Base-by-base conservation (phyloP, 2,113 vertebrate genomes). In the Bubo blakistoni region DNA sequence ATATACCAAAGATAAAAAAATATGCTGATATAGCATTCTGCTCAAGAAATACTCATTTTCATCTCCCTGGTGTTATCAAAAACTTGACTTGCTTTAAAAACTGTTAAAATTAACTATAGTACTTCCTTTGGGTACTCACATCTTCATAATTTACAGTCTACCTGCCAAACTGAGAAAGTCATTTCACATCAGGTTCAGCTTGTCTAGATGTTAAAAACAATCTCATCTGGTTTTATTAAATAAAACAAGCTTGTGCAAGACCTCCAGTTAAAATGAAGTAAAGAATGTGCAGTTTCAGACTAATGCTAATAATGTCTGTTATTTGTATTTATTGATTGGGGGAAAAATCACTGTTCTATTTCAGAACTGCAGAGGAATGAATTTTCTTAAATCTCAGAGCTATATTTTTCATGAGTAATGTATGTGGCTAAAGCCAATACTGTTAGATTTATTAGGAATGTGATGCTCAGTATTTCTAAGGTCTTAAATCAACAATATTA, bases 401-500 rank as follows among this genome's bases (percentile, higher is more conserved):
- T 61, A 7, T 93, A 70, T 82, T 94, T 95, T 92, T 88, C 73
- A 52, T 76, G 47, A 86, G 25, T 46, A 86, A 77, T 83, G 13
- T 20, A 46, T 27, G 6, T 44, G 25, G 32, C 81, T 88, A 59
- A 83, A 91, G 47, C 52, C 27, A 83, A 74, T 88, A 57, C 19
- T n/a, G 11, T 54, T 82, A 70, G 49, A 92, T 86, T 92, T 86
- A 92, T 93, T 88, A 94, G 11, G 46, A 84, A 72, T 69, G n/a
- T 46, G 19, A 66, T 92, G 67, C n/a, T 90, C 18, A 54, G 30
- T 92, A 59, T 84, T 94, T 89, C 78, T 63, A 78, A 76, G 77
- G 95, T 65, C 5, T 91, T 93, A 93, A 94, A 94, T 85, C 81
- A 86, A 81, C 7, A 3, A 55, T 81, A 84, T 88, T 93, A 96